Percentiles rank a stretch among this genome's conserved stretches.
These are phyloP conservation scores for Nibea coibor DNA, from an alignment of 2,113 vertebrate genomes.

Conservation along the genomic window DNA sequence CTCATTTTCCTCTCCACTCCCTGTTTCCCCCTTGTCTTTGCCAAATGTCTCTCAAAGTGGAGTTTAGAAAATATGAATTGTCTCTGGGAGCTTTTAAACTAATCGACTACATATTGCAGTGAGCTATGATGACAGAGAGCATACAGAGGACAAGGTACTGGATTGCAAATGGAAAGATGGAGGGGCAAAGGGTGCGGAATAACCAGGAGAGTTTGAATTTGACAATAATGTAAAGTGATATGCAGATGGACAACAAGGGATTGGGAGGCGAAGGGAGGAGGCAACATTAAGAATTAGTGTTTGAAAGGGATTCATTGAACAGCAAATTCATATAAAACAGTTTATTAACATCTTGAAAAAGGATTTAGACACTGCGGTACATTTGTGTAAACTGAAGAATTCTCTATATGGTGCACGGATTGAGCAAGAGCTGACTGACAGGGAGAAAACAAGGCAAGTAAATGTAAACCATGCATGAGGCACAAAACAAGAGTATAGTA, in stretches of 20 bases:
- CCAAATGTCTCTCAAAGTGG: constrained; percentile 60
- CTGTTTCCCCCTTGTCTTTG: constrained; percentile 49
- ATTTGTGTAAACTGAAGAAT: constrained; percentile 17
- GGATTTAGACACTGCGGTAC: not conserved
- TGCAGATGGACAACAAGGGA: constrained; percentile 30
- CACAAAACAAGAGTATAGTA: constrained; percentile 51
- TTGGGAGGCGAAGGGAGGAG: constrained; percentile 35
- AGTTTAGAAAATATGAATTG: constrained; percentile 59
- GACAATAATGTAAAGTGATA: constrained; percentile 60
- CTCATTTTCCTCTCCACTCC: constrained; percentile 73
- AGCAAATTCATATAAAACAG: constrained; percentile 65
- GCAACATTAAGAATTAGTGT: constrained; percentile 8
- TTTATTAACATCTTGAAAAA: constrained; percentile 67
- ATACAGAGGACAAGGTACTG: constrained; percentile 47
- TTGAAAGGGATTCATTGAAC: constrained; percentile 17
- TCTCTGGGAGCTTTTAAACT: constrained; percentile 48
- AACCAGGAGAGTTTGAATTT: constrained; percentile 38
- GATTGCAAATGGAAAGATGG: constrained; percentile 33
- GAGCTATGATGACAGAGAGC: constrained; percentile 43
- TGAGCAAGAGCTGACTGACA: constrained; percentile 35
- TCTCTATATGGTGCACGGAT: constrained; percentile 26
- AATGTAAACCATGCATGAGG: constrained; percentile 56
- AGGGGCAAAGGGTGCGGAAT: constrained; percentile 52
- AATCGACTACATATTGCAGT: constrained; percentile 51
- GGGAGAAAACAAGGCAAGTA: constrained; percentile 40